Evolutionary conservation across 2,797 vertebrate genomes (phyloP).

Genomic region (Erpetoichthys calabaricus): DNA sequence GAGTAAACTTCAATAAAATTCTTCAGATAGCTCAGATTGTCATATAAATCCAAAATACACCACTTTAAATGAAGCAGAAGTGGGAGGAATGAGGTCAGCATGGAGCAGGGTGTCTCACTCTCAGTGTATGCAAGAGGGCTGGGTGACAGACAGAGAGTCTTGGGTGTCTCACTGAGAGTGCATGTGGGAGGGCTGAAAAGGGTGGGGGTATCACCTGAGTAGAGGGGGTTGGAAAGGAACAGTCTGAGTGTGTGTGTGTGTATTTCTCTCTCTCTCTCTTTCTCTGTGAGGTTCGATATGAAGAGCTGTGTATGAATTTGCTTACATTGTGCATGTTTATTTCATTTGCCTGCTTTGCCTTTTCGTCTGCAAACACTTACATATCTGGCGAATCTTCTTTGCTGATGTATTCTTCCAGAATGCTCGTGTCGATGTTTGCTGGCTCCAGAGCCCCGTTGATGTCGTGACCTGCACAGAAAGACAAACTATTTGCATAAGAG

Average conservation of each 20-base stretch:
- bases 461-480: conserved; percentile 69
- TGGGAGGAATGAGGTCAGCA: background rate
- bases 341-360: background rate
- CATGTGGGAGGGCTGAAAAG: background rate
- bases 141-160: conserved; percentile 13
- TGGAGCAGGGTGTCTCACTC: conserved; percentile 35
- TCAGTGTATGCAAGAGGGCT: conserved; percentile 69
- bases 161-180: background rate
- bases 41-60: too few relatives aligned
- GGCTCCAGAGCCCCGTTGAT: conserved; percentile 95
- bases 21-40: too few relatives aligned
- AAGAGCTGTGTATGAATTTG: background rate
- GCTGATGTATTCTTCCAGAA: conserved; percentile 98
- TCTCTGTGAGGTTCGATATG: too few relatives aligned
- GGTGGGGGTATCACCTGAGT: background rate
- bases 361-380: conserved; percentile 50
- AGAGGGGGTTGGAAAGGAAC: background rate
- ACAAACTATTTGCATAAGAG: background rate
- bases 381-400: conserved; percentile 95
- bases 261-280: too few relatives aligned
- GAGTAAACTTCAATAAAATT: too few relatives aligned
- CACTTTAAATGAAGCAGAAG: too few relatives aligned
- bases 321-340: conserved; percentile 15
- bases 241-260: background rate
- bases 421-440: conserved; percentile 95